phyloP scores from a whole-genome alignment of 2,113 vertebrate species.

The Campylorhamphus procurvoides region DNA sequence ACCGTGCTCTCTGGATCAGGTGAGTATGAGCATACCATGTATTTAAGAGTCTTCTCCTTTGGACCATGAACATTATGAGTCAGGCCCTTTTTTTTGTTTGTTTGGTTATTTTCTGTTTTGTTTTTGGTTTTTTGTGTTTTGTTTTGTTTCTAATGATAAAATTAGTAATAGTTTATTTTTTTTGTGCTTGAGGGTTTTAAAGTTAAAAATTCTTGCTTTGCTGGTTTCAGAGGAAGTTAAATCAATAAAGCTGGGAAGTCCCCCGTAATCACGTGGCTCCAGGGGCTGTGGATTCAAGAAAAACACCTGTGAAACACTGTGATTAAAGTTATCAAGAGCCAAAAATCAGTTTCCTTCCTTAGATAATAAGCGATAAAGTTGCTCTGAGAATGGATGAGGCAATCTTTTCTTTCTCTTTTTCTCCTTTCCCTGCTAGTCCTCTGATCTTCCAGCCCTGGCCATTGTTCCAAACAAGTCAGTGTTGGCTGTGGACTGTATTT shows the following conservation, averaged over 20 bases:
- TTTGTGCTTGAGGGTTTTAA: neutral
- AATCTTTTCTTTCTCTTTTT: neutral
- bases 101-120: no score
- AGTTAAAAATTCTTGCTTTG: neutral
- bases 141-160: neutral
- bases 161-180: neutral
- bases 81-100: neutral
- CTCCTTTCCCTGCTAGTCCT: neutral
- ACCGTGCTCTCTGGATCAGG: neutral
- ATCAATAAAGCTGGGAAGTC: neutral
- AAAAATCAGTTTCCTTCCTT: neutral
- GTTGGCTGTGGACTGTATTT: neutral
- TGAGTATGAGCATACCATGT: accelerated
- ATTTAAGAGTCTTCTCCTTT: neutral
- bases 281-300: neutral
- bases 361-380: neutral
- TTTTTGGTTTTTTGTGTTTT: no score
- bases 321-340: neutral
- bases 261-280: neutral
- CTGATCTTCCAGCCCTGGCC: neutral
- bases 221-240: neutral
- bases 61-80: neutral
- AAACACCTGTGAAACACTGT: neutral
- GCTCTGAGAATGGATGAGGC: neutral
- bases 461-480: accelerated